A percentile compares a stretch with the other conserved stretches of the same genome.
Evolutionary conservation across 2,113 vertebrate species (phyloP).

Genomic region (Lonchura striata): DNA sequence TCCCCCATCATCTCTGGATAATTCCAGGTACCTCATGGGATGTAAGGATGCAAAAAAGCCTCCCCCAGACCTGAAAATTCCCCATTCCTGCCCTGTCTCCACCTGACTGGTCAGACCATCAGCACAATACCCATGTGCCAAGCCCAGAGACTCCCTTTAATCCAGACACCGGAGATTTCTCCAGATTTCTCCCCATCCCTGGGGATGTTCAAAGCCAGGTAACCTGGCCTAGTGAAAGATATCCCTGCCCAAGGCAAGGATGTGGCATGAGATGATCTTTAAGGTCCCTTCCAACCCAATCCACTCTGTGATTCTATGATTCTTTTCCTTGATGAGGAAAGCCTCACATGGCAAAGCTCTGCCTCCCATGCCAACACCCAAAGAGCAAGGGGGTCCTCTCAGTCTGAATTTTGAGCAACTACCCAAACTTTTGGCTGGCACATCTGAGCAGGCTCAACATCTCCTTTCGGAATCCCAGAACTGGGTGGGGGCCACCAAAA

Average conservation of each 20-base stretch:
- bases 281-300: neutral
- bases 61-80: neutral
- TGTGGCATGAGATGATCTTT: neutral
- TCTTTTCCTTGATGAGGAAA: neutral
- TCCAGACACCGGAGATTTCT: neutral
- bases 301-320: neutral
- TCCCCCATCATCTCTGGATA: neutral
- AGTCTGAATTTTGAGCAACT: neutral
- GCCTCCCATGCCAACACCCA: neutral
- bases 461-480: accelerated
- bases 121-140: accelerated
- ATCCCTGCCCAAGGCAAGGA: neutral
- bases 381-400: neutral
- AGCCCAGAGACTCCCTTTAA: neutral
- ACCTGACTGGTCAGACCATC: accelerated
- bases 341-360: accelerated
- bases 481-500: neutral
- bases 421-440: accelerated
- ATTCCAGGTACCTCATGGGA: accelerated
- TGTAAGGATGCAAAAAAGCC: neutral
- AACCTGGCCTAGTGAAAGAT: neutral
- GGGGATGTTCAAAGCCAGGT: neutral
- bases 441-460: neutral
- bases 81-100: neutral
- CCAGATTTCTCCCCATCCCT: too few relatives aligned